Conservation (phyloP, 2,113 vertebrate genomes). For the Meles meles region DNA sequence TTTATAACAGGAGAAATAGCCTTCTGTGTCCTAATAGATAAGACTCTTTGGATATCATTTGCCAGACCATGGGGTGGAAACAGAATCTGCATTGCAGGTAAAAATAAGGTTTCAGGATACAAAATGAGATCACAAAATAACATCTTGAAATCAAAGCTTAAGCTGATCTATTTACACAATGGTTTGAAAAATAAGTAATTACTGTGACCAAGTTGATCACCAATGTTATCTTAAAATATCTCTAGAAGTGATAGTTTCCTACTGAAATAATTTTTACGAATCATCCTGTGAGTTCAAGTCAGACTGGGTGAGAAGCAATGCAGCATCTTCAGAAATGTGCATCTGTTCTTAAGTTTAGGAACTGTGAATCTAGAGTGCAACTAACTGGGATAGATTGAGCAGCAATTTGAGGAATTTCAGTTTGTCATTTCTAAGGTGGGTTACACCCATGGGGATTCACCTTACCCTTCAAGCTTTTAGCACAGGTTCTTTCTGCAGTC, state of each 20-base stretch:
- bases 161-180: not conserved
- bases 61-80: rapidly evolving
- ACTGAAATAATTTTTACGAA: not conserved
- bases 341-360: not conserved
- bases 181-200: not conserved
- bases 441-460: not conserved
- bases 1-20: not conserved
- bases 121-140: not conserved
- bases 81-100: not conserved
- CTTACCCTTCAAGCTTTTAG: not conserved
- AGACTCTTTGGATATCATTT: not conserved
- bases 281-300: not conserved
- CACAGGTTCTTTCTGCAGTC: rapidly evolving
- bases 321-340: not conserved
- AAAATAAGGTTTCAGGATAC: not conserved
- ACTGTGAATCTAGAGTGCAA: not conserved
- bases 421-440: not conserved
- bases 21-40: not conserved
- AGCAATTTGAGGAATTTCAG: not conserved
- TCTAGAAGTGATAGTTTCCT: not conserved
- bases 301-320: not conserved
- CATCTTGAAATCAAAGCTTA: not conserved
- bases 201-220: not conserved
- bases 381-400: not conserved
- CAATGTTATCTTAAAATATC: not conserved